phyloP scores from a whole-genome alignment of 1,140 invertebrate species.

The Drosophila lini region DNA sequence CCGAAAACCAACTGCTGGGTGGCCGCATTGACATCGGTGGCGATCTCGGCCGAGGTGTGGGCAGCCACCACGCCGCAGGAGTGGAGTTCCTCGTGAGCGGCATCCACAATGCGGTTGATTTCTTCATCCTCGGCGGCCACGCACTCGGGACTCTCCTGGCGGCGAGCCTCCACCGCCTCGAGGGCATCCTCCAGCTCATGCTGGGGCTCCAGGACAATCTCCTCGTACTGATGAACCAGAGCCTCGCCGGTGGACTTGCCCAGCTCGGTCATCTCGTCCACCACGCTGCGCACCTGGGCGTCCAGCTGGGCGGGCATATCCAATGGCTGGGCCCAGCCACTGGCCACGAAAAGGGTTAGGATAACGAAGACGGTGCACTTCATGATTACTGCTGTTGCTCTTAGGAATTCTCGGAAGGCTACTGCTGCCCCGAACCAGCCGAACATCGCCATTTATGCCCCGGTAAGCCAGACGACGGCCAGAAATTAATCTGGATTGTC shows the following conservation, averaged over 20 bases:
- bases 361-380: slow-evolving; percentile 34
- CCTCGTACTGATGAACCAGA: slow-evolving; percentile 62
- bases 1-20: slow-evolving; percentile 73
- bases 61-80: slow-evolving; percentile 55
- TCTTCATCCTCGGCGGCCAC: slow-evolving; percentile 64
- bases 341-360: slow-evolving; percentile 47
- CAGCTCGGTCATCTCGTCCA: slow-evolving; percentile 55
- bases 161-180: slow-evolving; percentile 57
- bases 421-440: slow-evolving; percentile 5
- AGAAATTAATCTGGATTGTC: slow-evolving; percentile 28
- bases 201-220: slow-evolving; percentile 72
- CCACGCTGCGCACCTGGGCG: slow-evolving; percentile 41
- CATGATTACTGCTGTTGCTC: slow-evolving; percentile 32
- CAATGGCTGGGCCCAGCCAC: slow-evolving; percentile 36
- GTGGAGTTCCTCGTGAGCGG: slow-evolving; percentile 59
- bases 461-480: neutral
- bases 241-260: slow-evolving; percentile 54
- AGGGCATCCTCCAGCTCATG: slow-evolving; percentile 67
- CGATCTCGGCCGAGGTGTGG: slow-evolving; percentile 59
- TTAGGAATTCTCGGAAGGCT: neutral
- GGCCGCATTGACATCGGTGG: slow-evolving; percentile 60
- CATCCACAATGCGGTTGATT: slow-evolving; percentile 49
- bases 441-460: slow-evolving; percentile 28
- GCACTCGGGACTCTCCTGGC: slow-evolving; percentile 55
- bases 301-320: slow-evolving; percentile 41